Evolutionary conservation across 1,140 invertebrate species (phyloP), one percentile per base, ranked within the genome.

Genomic region (Phymorhynchus buccinoides): DNA sequence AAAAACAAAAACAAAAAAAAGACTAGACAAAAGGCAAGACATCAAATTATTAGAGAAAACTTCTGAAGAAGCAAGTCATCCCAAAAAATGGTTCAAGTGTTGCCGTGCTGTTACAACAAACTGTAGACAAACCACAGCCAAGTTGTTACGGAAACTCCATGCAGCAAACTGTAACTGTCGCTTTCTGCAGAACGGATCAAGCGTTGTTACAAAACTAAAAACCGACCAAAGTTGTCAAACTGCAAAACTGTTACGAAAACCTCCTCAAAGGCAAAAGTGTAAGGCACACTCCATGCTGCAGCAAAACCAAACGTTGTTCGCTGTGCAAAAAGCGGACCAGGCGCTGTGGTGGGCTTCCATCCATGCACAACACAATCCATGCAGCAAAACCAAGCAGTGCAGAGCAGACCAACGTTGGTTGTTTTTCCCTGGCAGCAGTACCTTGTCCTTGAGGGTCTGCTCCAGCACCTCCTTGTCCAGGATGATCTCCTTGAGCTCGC

Each of bases 391-490:
- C 39, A 44, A 66, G 44, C 89, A 66, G 90, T 79, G 82, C 86
- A 82, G 90, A 85, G 44, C 90, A 86, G 87, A 89, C 84, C 27
- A 88, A 85, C 30, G 56, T 22, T n/a, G n/a, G n/a, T n/a, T n/a
- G n/a, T n/a, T n/a, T n/a, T n/a, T n/a, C n/a, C n/a, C n/a, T n/a
- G n/a, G n/a, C n/a, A n/a, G n/a, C n/a, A 39, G 77, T 91, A 92
- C 91, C 90, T 92, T 91, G 48, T 91, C 91, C 16, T 84, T 83
- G 14, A 92, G 87, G 48, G 83, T 86, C 44, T 85, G 87, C 85
- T 92, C 91, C 44, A 88, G 85, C 56, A 89, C 71, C 37, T 92
- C 91, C 78, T 90, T 91, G 48, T 92, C 91, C 37, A 89, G 66
- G 37, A 89, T 88, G n/a, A 91, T 86, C 41, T 92, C 90, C 62